Conservation (phyloP, 2,888 invertebrate species). For the Cataglyphis altisquamis region DNA sequence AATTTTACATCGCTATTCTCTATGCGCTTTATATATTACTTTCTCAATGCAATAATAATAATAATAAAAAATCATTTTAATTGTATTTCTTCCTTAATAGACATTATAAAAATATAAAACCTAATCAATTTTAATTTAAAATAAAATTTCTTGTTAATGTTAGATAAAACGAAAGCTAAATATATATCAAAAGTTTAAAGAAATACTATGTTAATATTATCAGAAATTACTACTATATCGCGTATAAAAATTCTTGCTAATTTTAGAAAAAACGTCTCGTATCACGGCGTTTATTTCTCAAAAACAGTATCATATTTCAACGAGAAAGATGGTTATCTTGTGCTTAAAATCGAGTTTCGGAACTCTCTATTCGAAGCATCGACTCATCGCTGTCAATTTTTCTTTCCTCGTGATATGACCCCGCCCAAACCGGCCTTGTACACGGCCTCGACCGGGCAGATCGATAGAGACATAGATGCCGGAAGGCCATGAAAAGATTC, state of each 20-base stretch:
- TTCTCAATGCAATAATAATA: not conserved
- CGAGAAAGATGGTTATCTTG: not conserved
- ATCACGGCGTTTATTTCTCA: conserved; percentile 1
- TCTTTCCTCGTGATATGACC: conserved; percentile 59
- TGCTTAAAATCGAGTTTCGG: conserved; percentile 13
- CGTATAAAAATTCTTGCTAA: not conserved
- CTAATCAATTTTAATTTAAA: not conserved
- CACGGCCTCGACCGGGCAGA: conserved; percentile 63
- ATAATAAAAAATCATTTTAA: not conserved
- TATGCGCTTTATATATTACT: not conserved
- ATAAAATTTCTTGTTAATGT: not conserved
- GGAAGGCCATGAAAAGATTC: conserved; percentile 68
- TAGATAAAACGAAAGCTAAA: not conserved
- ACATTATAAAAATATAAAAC: not conserved
- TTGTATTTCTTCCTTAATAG: not conserved
- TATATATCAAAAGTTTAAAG: not conserved
- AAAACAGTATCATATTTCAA: not conserved
- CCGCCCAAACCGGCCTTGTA: conserved; percentile 69
- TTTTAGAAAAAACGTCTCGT: not conserved
- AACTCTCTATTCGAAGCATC: conserved; percentile 7
- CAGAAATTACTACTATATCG: not conserved
- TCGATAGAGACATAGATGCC: conserved; percentile 73
- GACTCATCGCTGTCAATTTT: conserved; percentile 59
- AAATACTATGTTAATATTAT: not conserved
- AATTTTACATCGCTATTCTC: not conserved